Conservation (phyloP, 2,113 vertebrate genomes). For the Cercocebus atys region DNA sequence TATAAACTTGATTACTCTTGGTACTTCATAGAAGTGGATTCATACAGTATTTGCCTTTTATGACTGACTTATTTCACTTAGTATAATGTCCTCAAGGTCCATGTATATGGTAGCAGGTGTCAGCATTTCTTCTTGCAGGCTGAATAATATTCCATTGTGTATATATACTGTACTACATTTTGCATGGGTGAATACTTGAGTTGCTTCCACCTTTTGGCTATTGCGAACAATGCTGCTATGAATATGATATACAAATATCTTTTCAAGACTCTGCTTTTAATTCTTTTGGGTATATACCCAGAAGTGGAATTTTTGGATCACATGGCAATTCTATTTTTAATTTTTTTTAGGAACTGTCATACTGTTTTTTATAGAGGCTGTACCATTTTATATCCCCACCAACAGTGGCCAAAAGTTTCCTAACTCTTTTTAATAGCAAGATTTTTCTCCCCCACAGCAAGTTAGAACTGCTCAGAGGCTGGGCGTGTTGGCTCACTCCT, state of each 20-base stretch:
- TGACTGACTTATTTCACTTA: not conserved
- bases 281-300: not conserved
- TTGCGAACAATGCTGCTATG: not conserved
- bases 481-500: no score
- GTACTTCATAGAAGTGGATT: not conserved
- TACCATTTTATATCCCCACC: not conserved
- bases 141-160: not conserved
- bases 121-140: not conserved
- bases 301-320: not conserved
- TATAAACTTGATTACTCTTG: not conserved
- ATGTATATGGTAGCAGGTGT: no score
- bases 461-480: conserved; percentile 51
- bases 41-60: not conserved
- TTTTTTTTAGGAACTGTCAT: not conserved
- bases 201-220: not conserved
- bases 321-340: not conserved
- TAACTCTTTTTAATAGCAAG: conserved; percentile 16
- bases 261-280: not conserved
- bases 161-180: no score
- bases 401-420: not conserved
- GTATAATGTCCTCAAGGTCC: not conserved
- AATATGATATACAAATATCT: not conserved
- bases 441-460: conserved; percentile 41
- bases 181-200: no score
- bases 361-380: not conserved